Percentiles rank a stretch among this genome's conserved stretches.
phyloP scores from a whole-genome alignment of 2,113 vertebrate species.

The Dipodomys stephensi region DNA sequence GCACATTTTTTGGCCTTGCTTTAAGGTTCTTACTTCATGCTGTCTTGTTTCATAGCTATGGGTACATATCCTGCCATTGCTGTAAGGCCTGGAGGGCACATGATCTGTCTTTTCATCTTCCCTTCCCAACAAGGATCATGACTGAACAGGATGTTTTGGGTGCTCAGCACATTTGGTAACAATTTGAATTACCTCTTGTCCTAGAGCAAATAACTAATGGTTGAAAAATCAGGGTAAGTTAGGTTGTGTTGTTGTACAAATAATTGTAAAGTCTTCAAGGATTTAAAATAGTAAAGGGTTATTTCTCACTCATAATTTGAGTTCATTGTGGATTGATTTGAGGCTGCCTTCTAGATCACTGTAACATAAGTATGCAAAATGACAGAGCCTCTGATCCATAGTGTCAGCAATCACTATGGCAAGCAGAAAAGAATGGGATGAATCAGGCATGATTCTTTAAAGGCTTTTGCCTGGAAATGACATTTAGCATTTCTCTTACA shows the following conservation, averaged over 20 bases:
- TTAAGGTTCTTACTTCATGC: background rate
- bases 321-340: background rate
- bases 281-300: background rate
- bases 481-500: background rate
- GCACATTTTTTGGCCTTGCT: background rate
- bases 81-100: background rate
- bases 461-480: conserved; percentile 17
- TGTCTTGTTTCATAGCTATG: background rate
- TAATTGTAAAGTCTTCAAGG: background rate
- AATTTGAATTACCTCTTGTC: background rate
- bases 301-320: background rate
- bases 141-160: background rate
- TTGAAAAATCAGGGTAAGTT: background rate
- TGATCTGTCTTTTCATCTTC: background rate
- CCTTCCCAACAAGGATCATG: background rate
- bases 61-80: background rate
- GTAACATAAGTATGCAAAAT: background rate
- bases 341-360: background rate
- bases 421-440: background rate
- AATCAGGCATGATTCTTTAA: background rate
- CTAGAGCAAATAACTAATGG: background rate
- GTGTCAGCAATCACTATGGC: background rate
- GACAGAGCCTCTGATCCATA: background rate
- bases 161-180: conserved; percentile 5
- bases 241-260: background rate